Percentiles rank a stretch among this genome's conserved stretches.
These are phyloP conservation scores for Trachymyrmex septentrionalis DNA, from an alignment of 1,140 invertebrate genomes.

Conservation along the genomic window DNA sequence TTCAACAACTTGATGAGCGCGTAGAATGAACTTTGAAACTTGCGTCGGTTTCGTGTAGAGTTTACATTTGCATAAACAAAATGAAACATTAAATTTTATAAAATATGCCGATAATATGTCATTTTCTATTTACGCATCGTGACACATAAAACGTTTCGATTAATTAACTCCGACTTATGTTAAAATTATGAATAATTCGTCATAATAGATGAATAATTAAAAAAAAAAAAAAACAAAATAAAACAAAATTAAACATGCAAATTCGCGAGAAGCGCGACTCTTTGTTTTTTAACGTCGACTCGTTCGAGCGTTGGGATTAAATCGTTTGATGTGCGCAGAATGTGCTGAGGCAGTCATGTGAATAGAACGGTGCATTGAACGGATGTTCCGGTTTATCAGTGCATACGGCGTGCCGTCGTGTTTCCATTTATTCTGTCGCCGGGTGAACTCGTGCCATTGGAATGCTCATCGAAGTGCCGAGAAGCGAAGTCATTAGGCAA, in stretches of 20 bases:
- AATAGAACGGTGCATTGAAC: slow-evolving; percentile 69
- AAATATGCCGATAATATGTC: background rate
- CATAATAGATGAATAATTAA: background rate
- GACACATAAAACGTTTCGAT: background rate
- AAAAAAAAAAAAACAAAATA: background rate
- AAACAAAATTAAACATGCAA: background rate
- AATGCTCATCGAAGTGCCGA: slow-evolving; percentile 48
- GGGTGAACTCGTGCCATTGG: slow-evolving; percentile 60
- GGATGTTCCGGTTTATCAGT: slow-evolving; percentile 76
- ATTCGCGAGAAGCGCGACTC: background rate
- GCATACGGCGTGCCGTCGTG: slow-evolving; percentile 59
- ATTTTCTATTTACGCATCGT: background rate
- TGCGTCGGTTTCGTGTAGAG: background rate
- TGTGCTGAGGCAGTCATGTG: slow-evolving; percentile 54
- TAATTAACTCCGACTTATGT: background rate
- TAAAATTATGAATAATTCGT: background rate
- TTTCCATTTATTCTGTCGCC: slow-evolving; percentile 72
- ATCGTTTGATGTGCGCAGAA: slow-evolving; percentile 70
- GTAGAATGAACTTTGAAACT: background rate
- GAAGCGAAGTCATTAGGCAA: slow-evolving; percentile 66
- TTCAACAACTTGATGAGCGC: background rate
- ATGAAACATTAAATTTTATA: background rate
- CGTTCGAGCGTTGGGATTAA: slow-evolving; percentile 49
- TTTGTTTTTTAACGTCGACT: slow-evolving; percentile 28
- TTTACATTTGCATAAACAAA: background rate